These are phyloP conservation scores for Rallus crepitans DNA, from an alignment of 2,797 vertebrate species.

Conservation along the genomic window DNA sequence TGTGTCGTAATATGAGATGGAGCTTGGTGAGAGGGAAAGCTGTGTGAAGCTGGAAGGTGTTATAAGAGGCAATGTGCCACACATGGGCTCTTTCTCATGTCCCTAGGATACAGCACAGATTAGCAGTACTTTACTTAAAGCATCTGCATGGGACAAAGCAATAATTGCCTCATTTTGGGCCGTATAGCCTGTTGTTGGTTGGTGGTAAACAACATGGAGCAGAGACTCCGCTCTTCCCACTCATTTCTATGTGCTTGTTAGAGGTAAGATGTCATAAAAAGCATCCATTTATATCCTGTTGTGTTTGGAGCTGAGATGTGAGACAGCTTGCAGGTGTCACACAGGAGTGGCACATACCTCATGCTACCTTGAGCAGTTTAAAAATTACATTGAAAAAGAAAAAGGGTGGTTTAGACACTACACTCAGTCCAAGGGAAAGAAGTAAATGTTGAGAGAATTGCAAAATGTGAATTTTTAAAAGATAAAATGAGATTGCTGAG, in stretches of 20 bases:
- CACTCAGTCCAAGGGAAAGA: neutral
- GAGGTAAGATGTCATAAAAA: neutral
- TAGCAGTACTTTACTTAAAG: neutral
- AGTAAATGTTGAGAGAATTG: neutral
- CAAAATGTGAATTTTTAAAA: neutral
- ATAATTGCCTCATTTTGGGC: neutral
- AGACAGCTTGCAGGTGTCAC: neutral
- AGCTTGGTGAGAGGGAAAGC: neutral
- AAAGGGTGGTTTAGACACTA: neutral
- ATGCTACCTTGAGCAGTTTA: neutral
- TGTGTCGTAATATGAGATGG: accelerated
- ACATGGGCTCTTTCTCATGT: neutral
- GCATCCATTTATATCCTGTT: neutral
- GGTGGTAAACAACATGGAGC: neutral
- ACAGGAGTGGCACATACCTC: neutral
- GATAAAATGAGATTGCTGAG: neutral
- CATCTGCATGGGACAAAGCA: neutral
- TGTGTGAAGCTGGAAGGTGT: neutral
- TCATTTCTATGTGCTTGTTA: neutral
- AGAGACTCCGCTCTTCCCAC: neutral
- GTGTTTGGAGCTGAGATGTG: neutral
- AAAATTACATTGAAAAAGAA: neutral
- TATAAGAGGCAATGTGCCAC: neutral
- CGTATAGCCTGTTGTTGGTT: accelerated
- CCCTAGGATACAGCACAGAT: neutral